Evolutionary conservation across 2,797 vertebrate genomes (phyloP), one percentile per base, ranked within the genome.

Genomic region (Halcyon badia): DNA sequence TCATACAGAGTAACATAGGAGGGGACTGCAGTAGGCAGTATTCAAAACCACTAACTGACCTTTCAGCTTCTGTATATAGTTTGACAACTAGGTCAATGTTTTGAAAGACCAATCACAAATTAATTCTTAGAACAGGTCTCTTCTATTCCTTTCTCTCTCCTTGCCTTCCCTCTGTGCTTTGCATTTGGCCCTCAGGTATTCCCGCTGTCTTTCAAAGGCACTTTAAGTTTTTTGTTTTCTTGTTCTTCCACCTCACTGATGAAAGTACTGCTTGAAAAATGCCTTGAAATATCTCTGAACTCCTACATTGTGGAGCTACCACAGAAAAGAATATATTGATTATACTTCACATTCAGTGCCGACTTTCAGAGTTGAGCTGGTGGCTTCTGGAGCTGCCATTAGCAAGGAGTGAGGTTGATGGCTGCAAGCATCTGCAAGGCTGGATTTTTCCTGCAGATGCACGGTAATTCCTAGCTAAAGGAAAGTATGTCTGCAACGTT

Each of bases 311-410:
- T 83, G 64, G 75, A 70, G 48, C 76, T 95, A 71, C 93, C 75
- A 79, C 22, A 5, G 87, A 41, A 93, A 96, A 70, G 82, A 90
- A 71, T 28, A 18, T 95, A 97, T 96, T 96, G 97, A 97, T 97
- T 97, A 95, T 89, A 54, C 44, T 92, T 98, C 95, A 90, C 90
- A 73, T 95, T 97, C 20, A 20, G 77, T 92, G 41, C 81, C 60
- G 87, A 89, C 72, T 51, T 39, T 70, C 31, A 26, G 91, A 71
- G 93, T 83, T 94, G 94, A 97, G 76, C 42, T 94, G 91, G 85
- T 97, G 88, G 92, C 94, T 97, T 95, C 95, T 93, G 90, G 90
- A 95, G 79, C 83, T 95, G 69, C 96, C 95, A 89, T 96, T 96
- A 97, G 82, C 2, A 9, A 82, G 84, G 92, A 97, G 86, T 65